Base-by-base conservation (phyloP, 2,888 invertebrate genomes). In the Cataglyphis altisquamis region DNA sequence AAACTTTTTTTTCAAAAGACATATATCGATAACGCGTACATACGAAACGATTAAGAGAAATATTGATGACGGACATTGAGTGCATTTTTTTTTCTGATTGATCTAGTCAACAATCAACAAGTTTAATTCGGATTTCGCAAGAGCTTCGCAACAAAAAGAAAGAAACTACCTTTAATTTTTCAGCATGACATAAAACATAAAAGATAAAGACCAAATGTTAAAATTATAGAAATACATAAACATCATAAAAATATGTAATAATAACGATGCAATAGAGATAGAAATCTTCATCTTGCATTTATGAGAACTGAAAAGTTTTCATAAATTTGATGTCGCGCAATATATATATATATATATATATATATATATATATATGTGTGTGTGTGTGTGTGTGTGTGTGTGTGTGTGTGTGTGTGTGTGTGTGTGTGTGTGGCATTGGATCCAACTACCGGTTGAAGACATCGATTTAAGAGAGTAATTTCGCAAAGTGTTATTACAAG, bases 381-480 rank as follows among this genome's bases (percentile, higher is more conserved):
- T 21, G 21, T 21, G 21, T 25, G 25, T 25, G 1, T 39, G 9
- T 39, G 9, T 39, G 10, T 41, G 3, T 48, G 6, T 48, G 1
- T 48, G 18, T 48, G 18, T 48, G 48, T 48, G 18, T 48, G 48
- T 48, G n/a, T n/a, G 1, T 48, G 1, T 48, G 18, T 48, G 0
- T 48, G 6, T 48, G 18, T 48, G 18, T 48, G 18, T 48, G 48
- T n/a, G n/a, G 21, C 48, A n/a, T 25, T 18, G 39, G 18, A 25
- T 29, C 12, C 48, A 64, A 64, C 8, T 75, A 66, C 9, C 25
- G 21, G 12, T 1, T 75, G 21, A 55, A 39, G n/a, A n/a, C 45
- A 64, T 1, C 52, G 8, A 25, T 77, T 77, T 66, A 18, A 77
- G 74, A 64, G 55, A 52, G 36, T 18, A 55, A 66, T 66, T 29